Evolutionary conservation across 2,888 invertebrate genomes (phyloP), one percentile per base, ranked within the genome.

Genomic region (Rambutsinella grinnellia): DNA sequence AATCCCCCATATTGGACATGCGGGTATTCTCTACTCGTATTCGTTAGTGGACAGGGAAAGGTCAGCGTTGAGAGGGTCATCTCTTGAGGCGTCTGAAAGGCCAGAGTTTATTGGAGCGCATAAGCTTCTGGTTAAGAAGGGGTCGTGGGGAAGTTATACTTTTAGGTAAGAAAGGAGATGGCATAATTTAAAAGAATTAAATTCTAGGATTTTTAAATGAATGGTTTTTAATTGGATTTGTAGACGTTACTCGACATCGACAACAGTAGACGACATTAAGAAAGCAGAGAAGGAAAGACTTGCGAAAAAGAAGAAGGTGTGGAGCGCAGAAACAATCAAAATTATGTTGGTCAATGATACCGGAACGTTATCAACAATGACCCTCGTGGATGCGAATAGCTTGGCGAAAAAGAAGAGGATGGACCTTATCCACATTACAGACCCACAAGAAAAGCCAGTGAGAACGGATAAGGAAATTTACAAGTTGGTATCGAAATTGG

Each of bases 301-400:
- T 26, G 63, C 69, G 3, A 78, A 79, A 26, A 65, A 56, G 8
- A 76, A 75, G 56, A 79, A 77, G 46, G 19, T 60, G 15, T 74
- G 62, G 60, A 79, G 76, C n/a, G 49, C 24, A 5, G 79, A 74
- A 47, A 63, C 78, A 5, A 51, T 74, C 3, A 79, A 79, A 71
- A 68, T 82, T 19, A 17, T 80, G 27, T 28, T 81, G n/a, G 65
- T 80, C 13, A 44, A 60, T 0, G 82, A 81, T 28, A 78, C 23
- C 0, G 62, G 68, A 1, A n/a, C 21, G 10, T 56, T 79, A 1
- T 47, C 68, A 8, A 21, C 67, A 5, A 69, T 79, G 5, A 80
- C 76, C 5, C 0, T 54, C 81, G 77, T 78, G 21, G 82, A 82
- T 36, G 82, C 82, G 5, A 70, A 65, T 15, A 80, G 75, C 75